Base-by-base conservation (phyloP, 1,140 invertebrate species). In the Nasonia giraulti region DNA sequence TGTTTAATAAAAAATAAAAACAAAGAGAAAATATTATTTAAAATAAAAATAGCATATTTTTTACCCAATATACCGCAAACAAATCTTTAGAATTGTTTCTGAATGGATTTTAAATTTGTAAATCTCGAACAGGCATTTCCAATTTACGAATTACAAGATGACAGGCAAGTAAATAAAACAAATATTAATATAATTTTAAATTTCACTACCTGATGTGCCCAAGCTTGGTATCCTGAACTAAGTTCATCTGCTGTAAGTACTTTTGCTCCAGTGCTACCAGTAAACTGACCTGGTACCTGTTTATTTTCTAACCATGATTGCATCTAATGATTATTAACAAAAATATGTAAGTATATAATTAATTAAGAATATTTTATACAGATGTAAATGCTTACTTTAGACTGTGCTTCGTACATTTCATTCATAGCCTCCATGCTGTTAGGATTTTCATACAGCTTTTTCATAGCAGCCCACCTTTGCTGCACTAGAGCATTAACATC, bases 161-260 rank as follows among this genome's bases (percentile, higher is more conserved):
- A 66, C n/a, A 81, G 27, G 20, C 14, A 31, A 23, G 8, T 6
- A 37, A 37, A 37, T 37, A 37, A 37, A 37, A 62, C 20, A n/a
- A 11, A 40, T n/a, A 11, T n/a, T 37, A 23, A 23, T 27, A 5
- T 27, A 37, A 27, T 80, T 85, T 27, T 66, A 80, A 79, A 47
- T 50, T 31, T 84, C 84, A 87, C 92, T 96, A 98, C 98, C 95
- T 97, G 97, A 90, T 96, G 97, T 23, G 96, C 97, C 98, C 98
- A 99, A 0, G 98, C 97, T 94, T 99, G 97, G 88, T 96, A 96
- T 73, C 97, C 97, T 89, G 96, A 95, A 83, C 96, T 95, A 76
- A 99, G 93, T 93, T 99, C 97, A 84, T 96, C 95, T 85, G 96
- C 96, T 69, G 97, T 95, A 74, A 99, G 93, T 74, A 98, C 95